A percentile compares a stretch with the other conserved stretches of the same genome.
Conservation (phyloP, 2,113 vertebrate species). For the Scopus umbretta region DNA sequence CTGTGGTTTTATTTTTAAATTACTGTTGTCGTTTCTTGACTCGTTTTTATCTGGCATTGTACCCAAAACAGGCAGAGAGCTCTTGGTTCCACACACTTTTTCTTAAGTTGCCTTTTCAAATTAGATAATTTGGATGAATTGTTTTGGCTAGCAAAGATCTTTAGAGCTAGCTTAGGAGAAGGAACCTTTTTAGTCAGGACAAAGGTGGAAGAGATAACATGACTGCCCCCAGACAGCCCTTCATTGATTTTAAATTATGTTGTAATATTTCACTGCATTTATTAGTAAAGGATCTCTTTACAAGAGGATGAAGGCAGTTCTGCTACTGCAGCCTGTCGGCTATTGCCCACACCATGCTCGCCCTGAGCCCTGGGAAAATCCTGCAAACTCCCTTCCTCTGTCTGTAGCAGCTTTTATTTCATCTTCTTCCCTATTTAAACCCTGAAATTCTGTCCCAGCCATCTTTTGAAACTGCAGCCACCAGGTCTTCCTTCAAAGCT, state of each 20-base stretch:
- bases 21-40: rapidly evolving
- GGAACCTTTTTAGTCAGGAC: background rate
- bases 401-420: background rate
- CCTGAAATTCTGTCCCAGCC: background rate
- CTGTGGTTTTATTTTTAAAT: background rate
- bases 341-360: background rate
- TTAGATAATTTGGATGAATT: background rate
- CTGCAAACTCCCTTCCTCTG: background rate
- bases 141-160: background rate
- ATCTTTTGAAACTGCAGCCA: background rate
- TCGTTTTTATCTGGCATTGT: background rate
- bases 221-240: background rate
- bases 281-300: background rate
- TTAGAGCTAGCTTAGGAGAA: background rate
- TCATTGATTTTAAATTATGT: background rate
- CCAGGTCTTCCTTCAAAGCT: background rate
- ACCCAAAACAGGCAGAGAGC: background rate
- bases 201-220: background rate
- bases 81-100: background rate
- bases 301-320: background rate
- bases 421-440: background rate
- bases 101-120: background rate
- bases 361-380: background rate
- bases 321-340: background rate
- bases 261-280: background rate